Conservation (phyloP, 2,888 invertebrate species). For the Axea sp. region DNA sequence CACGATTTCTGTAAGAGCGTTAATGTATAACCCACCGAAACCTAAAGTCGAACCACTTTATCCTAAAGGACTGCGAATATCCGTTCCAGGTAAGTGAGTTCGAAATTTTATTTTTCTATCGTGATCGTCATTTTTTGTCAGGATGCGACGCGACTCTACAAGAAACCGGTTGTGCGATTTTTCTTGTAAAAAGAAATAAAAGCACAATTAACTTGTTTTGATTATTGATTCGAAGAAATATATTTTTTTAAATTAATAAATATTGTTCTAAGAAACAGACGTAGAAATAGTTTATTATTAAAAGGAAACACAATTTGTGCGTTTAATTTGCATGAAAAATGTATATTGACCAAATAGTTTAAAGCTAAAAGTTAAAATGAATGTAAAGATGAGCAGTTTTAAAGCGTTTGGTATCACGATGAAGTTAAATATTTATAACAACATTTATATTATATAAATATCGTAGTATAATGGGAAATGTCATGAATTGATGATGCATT, state of each 20-base stretch:
- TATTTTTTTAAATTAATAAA: not conserved
- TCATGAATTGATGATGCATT: too few relatives aligned
- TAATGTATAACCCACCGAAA: conserved; percentile 52
- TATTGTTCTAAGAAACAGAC: too few relatives aligned
- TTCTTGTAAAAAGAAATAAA: conserved; percentile 6
- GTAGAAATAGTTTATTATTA: too few relatives aligned
- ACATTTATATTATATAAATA: too few relatives aligned
- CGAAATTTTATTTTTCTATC: conserved; percentile 12
- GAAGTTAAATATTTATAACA: too few relatives aligned
- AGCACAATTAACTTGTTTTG: conserved; percentile 16
- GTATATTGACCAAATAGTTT: too few relatives aligned
- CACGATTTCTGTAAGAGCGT: not conserved
- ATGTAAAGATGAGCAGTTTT: too few relatives aligned
- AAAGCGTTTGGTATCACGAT: too few relatives aligned
- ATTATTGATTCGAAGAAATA: not conserved
- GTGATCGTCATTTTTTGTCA: conserved; percentile 6
- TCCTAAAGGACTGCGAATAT: conserved; percentile 83
- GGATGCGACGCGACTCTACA: not conserved
- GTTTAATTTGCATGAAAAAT: too few relatives aligned
- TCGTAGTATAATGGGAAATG: too few relatives aligned
- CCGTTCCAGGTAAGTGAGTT: conserved; percentile 82
- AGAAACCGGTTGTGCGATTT: conserved; percentile 14
- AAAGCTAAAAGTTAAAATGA: too few relatives aligned
- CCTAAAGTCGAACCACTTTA: conserved; percentile 82
- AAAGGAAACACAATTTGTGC: too few relatives aligned